Evolutionary conservation across 2,797 vertebrate species (phyloP), one percentile per base, ranked within the genome.

Genomic region (Paramormyrops hopkinsi): DNA sequence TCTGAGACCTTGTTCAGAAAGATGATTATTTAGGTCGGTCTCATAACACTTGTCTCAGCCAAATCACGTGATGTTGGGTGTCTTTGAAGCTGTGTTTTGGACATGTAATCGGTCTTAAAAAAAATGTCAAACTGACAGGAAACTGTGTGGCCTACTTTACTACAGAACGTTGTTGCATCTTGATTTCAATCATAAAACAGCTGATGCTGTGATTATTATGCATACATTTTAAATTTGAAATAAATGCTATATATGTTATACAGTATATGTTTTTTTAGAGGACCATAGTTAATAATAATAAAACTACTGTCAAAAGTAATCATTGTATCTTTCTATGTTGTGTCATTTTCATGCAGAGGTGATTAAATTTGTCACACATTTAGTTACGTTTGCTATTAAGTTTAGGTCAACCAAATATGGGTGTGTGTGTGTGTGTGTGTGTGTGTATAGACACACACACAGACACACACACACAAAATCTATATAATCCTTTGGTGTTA

Each of bases 81-180:
- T 44, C 33, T 44, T 79, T 79, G 41, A 79, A 79, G 73, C 14
- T 79, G 73, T 79, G 17, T 44, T 44, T 79, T 73, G 65, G 65
- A 73, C 29, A 14, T 37, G 65, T 25, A 84, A 25, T 25, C 22
- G 25, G 41, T 83, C 46, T 25, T 2, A n/a, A 84, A 84, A 84
- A 83, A 84, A 84, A 84, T 3, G 8, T 85, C 7, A 76, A 73
- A 73, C 41, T 50, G 4, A 51, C 83, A 85, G 46, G 83, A 85
- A 85, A 85, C 12, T 86, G 83, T 86, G 22, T 86, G 83, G 51
- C 83, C 83, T 86, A 51, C 83, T 86, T 86, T 86, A 25, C 83
- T 53, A 85, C 4, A 85, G 83, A 85, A 44, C 14, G 33, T 25
- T 12, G 9, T 8, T 50, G n/a, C 83, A 85, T 85, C 48, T 85